A percentile compares a stretch with the other conserved stretches of the same genome.
These are phyloP conservation scores for Cancer borealis DNA, from an alignment of 2,888 invertebrate species.

Conservation along the genomic window DNA sequence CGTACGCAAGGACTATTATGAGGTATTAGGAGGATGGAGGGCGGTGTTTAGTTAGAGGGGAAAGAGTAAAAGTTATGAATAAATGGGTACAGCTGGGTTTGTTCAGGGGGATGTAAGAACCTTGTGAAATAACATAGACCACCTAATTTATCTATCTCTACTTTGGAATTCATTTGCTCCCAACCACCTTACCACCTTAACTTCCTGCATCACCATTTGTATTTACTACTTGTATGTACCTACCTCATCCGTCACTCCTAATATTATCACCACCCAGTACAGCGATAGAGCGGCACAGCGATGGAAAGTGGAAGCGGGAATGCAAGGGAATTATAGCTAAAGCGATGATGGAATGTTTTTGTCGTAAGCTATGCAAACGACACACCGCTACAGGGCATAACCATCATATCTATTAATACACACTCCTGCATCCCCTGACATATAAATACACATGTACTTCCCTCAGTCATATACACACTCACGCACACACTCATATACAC, in stretches of 20 bases:
- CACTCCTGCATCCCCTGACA: neutral
- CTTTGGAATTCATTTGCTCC: neutral
- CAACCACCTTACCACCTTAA: neutral
- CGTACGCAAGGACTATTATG: neutral
- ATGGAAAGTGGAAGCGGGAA: neutral
- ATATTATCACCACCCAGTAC: neutral
- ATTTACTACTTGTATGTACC: neutral
- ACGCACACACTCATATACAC: neutral
- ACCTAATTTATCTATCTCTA: neutral
- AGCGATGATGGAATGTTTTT: neutral
- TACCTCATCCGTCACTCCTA: neutral
- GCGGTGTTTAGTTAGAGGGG: neutral
- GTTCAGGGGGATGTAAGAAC: neutral
- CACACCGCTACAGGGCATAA: neutral
- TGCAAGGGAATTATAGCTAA: neutral
- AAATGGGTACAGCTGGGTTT: neutral
- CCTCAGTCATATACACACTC: neutral
- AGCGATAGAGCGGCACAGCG: neutral
- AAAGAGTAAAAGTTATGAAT: neutral
- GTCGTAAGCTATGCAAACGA: constrained; percentile 2
- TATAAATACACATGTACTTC: too few species aligned
- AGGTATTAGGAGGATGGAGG: neutral
- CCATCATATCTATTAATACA: neutral
- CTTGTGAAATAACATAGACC: neutral
- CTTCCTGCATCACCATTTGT: neutral